A percentile compares a stretch with the other conserved stretches of the same genome.
Conservation (phyloP, 2,113 vertebrate species). For the Oreotrochilus melanogaster region DNA sequence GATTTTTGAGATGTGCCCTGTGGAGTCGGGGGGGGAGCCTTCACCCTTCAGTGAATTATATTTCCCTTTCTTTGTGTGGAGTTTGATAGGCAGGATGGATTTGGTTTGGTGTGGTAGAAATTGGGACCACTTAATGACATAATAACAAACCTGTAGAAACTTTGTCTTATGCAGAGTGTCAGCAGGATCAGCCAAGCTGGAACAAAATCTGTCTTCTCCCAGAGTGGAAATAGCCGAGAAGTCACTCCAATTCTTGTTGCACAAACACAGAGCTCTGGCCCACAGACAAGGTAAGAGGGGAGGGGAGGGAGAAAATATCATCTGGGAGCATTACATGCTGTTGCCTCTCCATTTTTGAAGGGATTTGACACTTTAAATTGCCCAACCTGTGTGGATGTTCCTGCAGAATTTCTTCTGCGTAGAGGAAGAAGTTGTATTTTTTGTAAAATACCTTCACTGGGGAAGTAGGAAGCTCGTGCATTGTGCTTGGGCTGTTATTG, state of each 20-base stretch:
- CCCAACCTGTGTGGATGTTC: neutral
- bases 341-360: neutral
- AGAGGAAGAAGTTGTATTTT: neutral
- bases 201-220: constrained; percentile 96
- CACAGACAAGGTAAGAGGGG: constrained; percentile 91
- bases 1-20: too few relatives aligned
- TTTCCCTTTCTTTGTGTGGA: neutral
- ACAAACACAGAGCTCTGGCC: constrained; percentile 93
- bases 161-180: constrained; percentile 84
- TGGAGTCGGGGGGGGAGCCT: too few relatives aligned
- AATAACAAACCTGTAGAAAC: constrained; percentile 73
- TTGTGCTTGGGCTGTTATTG: neutral
- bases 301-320: neutral
- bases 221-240: constrained; percentile 96
- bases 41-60: neutral
- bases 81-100: neutral
- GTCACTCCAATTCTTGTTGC: constrained; percentile 93
- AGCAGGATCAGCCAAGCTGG: constrained; percentile 93
- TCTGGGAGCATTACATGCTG: neutral
- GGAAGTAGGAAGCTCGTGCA: fast-evolving
- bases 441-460: neutral
- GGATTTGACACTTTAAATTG: neutral
- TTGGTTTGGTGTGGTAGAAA: neutral
- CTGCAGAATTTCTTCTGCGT: neutral
- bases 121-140: neutral